phyloP scores from a whole-genome alignment of 2,113 vertebrate species.

The Myotis yumanensis region DNA sequence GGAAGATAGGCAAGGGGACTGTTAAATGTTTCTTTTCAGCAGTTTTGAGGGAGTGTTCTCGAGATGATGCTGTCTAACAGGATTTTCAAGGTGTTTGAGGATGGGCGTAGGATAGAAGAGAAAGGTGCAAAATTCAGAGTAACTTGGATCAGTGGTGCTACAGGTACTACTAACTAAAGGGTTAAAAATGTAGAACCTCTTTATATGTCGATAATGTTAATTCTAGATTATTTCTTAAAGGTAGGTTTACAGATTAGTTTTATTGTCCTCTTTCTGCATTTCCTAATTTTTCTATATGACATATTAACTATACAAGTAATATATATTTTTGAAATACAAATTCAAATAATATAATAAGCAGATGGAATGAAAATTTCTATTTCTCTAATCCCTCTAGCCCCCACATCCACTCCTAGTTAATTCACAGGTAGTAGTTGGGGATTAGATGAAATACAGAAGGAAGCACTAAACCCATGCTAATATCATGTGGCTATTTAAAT shows the following conservation, averaged over 20 bases:
- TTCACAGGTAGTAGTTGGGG: not conserved
- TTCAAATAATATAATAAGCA: not conserved
- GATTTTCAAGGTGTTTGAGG: not conserved
- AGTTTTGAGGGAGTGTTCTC: conserved; percentile 24
- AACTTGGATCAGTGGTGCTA: not conserved
- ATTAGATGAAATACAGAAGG: not conserved
- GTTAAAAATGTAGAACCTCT: not conserved
- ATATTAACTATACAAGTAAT: not conserved
- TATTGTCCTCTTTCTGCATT: conserved; percentile 17
- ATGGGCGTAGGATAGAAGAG: not conserved
- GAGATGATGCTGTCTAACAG: not conserved
- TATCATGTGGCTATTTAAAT: not conserved
- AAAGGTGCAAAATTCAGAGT: not conserved
- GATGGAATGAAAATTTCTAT: not conserved
- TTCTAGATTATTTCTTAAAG: conserved; percentile 36
- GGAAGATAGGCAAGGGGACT: not conserved
- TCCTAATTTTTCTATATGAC: not conserved
- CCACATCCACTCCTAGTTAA: not conserved
- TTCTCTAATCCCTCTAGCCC: not conserved
- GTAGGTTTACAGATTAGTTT: conserved; percentile 12
- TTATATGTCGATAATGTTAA: not conserved
- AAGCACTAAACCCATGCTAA: not conserved
- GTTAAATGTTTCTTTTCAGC: not conserved
- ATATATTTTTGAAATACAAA: conserved; percentile 41
- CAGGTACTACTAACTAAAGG: not conserved